These are phyloP conservation scores for Hypotaenidia philippensis DNA, from an alignment of 2,797 vertebrate species.

Conservation along the genomic window DNA sequence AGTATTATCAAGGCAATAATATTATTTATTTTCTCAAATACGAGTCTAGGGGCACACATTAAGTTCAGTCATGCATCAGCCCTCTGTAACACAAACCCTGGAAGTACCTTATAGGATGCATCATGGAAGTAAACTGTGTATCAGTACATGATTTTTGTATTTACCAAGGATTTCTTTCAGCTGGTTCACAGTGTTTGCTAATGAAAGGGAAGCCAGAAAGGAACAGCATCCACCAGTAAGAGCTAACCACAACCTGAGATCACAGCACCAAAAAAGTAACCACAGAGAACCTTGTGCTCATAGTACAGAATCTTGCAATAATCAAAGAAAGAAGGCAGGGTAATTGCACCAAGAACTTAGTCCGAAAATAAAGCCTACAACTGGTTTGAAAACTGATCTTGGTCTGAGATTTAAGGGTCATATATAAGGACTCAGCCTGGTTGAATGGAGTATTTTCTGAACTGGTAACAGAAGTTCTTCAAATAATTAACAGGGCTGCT, in stretches of 20 bases:
- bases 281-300: background rate
- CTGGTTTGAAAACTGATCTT: background rate
- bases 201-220: background rate
- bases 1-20: background rate
- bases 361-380: background rate
- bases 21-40: background rate
- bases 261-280: background rate
- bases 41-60: fast-evolving
- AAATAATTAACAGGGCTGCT: background rate
- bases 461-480: background rate
- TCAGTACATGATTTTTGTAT: background rate
- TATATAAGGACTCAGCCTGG: background rate
- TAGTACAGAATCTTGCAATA: background rate
- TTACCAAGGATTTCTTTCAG: background rate
- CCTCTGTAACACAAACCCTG: background rate
- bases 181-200: background rate
- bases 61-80: background rate
- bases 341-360: background rate
- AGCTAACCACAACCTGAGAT: background rate
- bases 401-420: background rate
- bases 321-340: background rate
- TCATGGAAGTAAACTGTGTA: background rate
- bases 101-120: background rate
- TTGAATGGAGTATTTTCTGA: background rate
- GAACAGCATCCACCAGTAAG: background rate